phyloP scores from a whole-genome alignment of 2,113 vertebrate genomes.

The Pelobates fuscus region DNA sequence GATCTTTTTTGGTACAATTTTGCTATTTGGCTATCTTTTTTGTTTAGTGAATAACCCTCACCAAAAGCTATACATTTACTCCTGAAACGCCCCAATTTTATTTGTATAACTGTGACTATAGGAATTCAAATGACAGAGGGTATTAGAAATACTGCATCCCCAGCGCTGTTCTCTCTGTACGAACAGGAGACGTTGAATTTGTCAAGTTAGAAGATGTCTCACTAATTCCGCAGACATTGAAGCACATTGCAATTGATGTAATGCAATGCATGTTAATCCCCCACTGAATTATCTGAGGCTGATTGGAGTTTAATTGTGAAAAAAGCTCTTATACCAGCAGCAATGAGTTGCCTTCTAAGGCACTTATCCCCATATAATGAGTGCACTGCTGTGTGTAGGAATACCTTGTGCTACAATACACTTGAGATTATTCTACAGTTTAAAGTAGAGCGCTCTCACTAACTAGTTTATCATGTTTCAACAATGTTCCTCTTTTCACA shows the following conservation, averaged over 20 bases:
- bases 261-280: neutral
- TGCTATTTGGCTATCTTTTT: too few relatives aligned
- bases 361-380: neutral
- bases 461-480: neutral
- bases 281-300: neutral
- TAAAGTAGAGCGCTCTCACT: neutral
- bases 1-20: too few relatives aligned
- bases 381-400: neutral
- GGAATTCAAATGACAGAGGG: too few relatives aligned
- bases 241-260: neutral
- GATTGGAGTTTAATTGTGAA: conserved; percentile 1
- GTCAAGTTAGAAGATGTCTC: neutral
- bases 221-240: neutral
- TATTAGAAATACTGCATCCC: too few relatives aligned
- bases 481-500: neutral
- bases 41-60: too few relatives aligned
- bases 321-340: neutral
- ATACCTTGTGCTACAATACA: neutral
- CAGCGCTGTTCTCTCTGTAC: too few relatives aligned
- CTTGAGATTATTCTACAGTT: neutral
- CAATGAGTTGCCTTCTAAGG: neutral
- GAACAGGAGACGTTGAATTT: neutral
- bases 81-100: too few relatives aligned
- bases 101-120: too few relatives aligned
- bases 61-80: too few relatives aligned